phyloP scores from a whole-genome alignment of 1,140 invertebrate genomes.

The Coenobita brevimanus region DNA sequence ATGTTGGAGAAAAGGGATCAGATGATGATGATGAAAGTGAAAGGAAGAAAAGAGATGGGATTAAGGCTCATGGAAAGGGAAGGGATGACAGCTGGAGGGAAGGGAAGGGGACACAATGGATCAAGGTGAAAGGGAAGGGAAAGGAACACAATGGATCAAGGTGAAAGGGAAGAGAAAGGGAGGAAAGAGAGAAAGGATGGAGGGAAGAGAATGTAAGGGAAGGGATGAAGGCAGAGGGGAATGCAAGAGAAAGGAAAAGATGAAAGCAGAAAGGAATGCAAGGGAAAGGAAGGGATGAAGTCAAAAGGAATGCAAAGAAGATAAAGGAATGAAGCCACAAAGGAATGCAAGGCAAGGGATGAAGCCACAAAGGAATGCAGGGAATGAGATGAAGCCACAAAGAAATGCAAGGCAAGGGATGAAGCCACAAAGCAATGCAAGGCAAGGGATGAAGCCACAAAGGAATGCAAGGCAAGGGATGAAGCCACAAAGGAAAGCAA shows the following conservation, averaged over 20 bases:
- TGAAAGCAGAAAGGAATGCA: neutral
- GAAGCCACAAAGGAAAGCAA: neutral
- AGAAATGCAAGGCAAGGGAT: neutral
- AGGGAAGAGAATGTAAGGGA: neutral
- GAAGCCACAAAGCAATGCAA: neutral
- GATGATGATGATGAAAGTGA: neutral
- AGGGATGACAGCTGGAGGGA: neutral
- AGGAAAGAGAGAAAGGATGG: slow-evolving; percentile 8
- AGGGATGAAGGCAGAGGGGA: neutral
- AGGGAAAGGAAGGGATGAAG: neutral
- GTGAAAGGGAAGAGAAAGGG: neutral
- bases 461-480: neutral
- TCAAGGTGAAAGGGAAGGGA: neutral
- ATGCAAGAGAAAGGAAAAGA: neutral
- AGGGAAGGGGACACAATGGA: neutral
- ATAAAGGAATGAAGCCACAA: neutral
- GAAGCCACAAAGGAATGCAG: neutral
- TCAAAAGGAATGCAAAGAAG: neutral
- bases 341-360: neutral
- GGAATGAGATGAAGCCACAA: neutral
- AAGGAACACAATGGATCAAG: too few species aligned
- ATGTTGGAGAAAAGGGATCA: neutral
- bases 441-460: neutral
- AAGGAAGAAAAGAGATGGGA: neutral
- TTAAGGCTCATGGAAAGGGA: neutral